Evolutionary conservation across 2,113 vertebrate species (phyloP), one percentile per base, ranked within the genome.

Genomic region (Aptenodytes patagonicus): DNA sequence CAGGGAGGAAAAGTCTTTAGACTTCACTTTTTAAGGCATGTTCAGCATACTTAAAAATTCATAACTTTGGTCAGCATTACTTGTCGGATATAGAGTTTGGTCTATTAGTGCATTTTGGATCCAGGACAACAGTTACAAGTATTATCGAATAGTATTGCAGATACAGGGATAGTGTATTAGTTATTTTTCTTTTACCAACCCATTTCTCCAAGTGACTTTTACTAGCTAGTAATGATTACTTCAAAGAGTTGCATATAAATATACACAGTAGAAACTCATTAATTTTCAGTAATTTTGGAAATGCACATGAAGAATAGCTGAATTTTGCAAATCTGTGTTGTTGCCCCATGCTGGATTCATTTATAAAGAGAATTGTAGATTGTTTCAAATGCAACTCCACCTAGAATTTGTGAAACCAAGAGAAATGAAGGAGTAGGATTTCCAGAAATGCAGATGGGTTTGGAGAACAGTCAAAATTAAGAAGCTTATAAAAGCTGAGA

Each of bases 221-320:
- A 20, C 36, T 82, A 69, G 29, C 49, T 70, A 16, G 32, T 68
- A 83, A 73, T 76, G 57, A 84, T 90, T 66, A 83, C 54, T 97
- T 95, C 95, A 85, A 94, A 93, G 89, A 51, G n/a, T 47, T 93
- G 75, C 49, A 62, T 79, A 72, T 65, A 85, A 96, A 85, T 70
- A 83, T 25, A 66, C 57, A n/a, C 36, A 42, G 44, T 40, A 85
- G 70, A 66, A 94, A 46, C 83, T 94, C 91, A 91, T 91, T 87
- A 87, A 79, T 87, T 92, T 86, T 80, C 71, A 90, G 60, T 95
- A 17, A 92, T 93, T 83, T 92, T 83, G 47, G 60, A 87, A 95
- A 95, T 89, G 49, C 93, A 65, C 77, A 32, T 40, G 83, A 82
- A 76, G 62, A 84, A 47, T 62, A 46, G 62, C 49, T 57, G 49